Evolutionary conservation across 2,797 vertebrate genomes (phyloP), one percentile per base, ranked within the genome.

Genomic region (Artibeus jamaicensis): DNA sequence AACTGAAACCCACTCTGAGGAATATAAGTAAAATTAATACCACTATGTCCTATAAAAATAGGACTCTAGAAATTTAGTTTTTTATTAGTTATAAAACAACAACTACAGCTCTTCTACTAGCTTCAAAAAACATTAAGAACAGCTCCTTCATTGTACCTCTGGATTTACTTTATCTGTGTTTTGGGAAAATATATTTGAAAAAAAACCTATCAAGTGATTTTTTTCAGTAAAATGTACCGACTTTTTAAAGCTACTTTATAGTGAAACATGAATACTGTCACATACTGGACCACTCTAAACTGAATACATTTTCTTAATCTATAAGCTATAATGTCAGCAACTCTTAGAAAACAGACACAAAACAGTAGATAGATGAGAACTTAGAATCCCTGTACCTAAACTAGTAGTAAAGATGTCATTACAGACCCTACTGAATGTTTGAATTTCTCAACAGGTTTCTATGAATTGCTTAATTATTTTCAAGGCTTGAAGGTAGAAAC

Each of bases 261-360:
- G 76, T 88, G 81, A 68, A 26, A 0, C 1, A 77, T 59, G 65
- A 97, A 94, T 9, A 37, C 2, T 81, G 16, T 93, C 74, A 88
- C 11, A 26, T n/a, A 70, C 8, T 88, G 53, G 26, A 3, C 44
- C 15, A 57, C 24, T 73, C 12, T 10, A 86, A 89, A 70, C 77
- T 90, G 77, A 97, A 93, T 90, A 42, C 79, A 96, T 95, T 95
- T 95, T 96, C 93, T 95, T 95, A 96, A 97, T 96, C 48, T 91
- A 29, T 78, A 76, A 95, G 2, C 34, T 91, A 95, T 26, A 19
- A 86, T 92, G 83, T 34, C 32, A 96, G 65, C 12, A 84, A 50
- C 42, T 95, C 79, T 92, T 94, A 67, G 81, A 97, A 93, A 82
- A 94, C 3, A 34, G 71, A 93, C 42, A 15, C 4, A 86, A 93